A percentile compares a stretch with the other conserved stretches of the same genome.
Conservation (phyloP, 2,113 vertebrate species). For the Halichoerus grypus region DNA sequence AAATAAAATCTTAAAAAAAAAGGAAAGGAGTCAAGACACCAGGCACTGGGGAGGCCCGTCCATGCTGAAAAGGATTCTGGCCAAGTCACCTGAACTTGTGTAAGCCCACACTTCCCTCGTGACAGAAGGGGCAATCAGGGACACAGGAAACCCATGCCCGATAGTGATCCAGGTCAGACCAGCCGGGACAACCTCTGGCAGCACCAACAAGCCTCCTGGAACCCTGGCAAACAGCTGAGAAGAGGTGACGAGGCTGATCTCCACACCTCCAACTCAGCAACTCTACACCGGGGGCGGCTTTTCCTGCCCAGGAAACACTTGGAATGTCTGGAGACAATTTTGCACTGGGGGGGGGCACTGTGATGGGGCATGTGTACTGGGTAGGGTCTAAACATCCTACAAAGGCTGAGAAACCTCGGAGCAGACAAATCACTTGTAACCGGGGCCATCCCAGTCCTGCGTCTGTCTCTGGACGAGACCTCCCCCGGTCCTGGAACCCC, state of each 20-base stretch:
- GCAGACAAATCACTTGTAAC: fast-evolving
- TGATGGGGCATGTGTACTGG: too few relatives aligned
- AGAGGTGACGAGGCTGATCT: fast-evolving
- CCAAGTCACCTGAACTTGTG: neutral
- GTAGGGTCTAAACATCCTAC: fast-evolving
- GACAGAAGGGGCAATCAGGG: too few relatives aligned
- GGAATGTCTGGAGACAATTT: neutral
- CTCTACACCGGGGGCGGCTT: fast-evolving
- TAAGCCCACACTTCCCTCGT: too few relatives aligned
- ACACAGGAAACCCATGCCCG: neutral
- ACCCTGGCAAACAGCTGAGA: fast-evolving
- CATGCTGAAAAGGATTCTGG: fast-evolving
- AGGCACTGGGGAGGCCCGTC: neutral
- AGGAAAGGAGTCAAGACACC: neutral
- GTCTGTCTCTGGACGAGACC: fast-evolving
- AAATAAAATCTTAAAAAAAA: neutral
- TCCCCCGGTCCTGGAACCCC: neutral
- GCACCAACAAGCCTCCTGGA: fast-evolving
- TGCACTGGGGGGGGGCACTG: too few relatives aligned
- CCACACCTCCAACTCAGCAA: fast-evolving
- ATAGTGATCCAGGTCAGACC: neutral
- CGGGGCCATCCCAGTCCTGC: neutral
- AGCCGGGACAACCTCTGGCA: neutral
- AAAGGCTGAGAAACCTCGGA: too few relatives aligned
- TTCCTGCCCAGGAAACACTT: neutral